Evolutionary conservation across 2,797 vertebrate species (phyloP).

Genomic region (Tokudaia muenninki): DNA sequence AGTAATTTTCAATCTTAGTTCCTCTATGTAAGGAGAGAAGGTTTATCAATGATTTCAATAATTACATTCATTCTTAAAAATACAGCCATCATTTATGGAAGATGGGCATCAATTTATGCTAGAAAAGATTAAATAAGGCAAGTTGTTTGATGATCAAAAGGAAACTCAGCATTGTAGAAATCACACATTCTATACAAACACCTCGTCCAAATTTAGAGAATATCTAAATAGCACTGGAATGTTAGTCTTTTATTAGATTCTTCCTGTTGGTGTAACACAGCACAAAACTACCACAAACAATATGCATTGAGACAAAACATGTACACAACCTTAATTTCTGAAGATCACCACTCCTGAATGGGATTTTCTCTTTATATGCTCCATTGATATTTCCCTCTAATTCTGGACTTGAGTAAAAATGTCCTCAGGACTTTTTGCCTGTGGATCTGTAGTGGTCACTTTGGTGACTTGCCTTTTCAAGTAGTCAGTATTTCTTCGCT

Average conservation of each 20-base stretch:
- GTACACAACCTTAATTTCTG: background rate
- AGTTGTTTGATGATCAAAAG: background rate
- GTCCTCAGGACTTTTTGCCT: background rate
- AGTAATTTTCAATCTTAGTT: background rate
- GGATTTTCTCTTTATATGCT: no score
- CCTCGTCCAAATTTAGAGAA: background rate
- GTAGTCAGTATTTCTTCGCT: background rate
- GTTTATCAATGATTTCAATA: background rate
- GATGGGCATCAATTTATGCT: background rate
- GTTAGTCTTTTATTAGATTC: background rate
- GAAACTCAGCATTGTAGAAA: background rate
- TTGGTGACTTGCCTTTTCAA: background rate
- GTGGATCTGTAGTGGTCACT: background rate
- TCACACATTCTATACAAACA: background rate
- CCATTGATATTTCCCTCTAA: no score
- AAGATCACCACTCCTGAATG: background rate
- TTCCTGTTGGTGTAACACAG: background rate
- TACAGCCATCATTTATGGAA: background rate
- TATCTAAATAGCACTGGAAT: background rate
- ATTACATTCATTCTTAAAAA: background rate
- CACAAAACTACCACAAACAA: background rate
- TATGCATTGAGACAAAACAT: no score
- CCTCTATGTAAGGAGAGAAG: background rate
- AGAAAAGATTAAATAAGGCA: background rate
- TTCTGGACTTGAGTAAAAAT: background rate